Evolutionary conservation across 1,140 invertebrate genomes (phyloP).

Genomic region (Ladona fulva): DNA sequence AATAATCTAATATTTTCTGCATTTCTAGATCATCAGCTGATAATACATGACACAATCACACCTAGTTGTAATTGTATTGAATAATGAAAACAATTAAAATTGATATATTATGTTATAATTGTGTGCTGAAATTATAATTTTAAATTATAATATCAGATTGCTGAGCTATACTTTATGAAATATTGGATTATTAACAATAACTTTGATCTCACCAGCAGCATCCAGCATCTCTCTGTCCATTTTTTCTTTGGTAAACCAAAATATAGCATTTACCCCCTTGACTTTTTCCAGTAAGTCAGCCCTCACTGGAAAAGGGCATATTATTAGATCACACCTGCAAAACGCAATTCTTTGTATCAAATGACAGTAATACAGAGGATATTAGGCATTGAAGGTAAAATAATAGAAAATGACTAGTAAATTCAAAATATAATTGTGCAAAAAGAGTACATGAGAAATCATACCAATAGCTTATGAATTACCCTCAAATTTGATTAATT

Average conservation of each 20-base stretch:
- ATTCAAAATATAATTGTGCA: no score
- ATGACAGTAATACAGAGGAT: no score
- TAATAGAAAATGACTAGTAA: no score
- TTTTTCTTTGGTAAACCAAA: constrained; percentile 26
- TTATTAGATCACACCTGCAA: constrained; percentile 29
- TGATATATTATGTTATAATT: neutral
- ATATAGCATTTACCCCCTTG: constrained; percentile 28
- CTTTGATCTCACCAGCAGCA: constrained; percentile 32
- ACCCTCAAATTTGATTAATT: no score
- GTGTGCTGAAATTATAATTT: neutral
- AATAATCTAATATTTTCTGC: neutral
- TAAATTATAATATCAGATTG: neutral
- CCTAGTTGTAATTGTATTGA: neutral
- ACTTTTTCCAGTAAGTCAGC: constrained; percentile 26
- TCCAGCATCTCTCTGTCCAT: constrained; percentile 31
- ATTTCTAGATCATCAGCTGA: neutral
- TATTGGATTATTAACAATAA: neutral
- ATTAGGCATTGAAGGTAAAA: no score
- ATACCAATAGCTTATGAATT: no score
- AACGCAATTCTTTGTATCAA: no score
- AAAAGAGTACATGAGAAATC: no score
- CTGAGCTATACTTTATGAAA: neutral
- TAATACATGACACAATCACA: neutral
- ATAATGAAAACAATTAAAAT: neutral
- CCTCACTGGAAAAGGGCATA: constrained; percentile 18